Evolutionary conservation across 2,113 vertebrate genomes (phyloP).

Genomic region (Nestor notabilis): DNA sequence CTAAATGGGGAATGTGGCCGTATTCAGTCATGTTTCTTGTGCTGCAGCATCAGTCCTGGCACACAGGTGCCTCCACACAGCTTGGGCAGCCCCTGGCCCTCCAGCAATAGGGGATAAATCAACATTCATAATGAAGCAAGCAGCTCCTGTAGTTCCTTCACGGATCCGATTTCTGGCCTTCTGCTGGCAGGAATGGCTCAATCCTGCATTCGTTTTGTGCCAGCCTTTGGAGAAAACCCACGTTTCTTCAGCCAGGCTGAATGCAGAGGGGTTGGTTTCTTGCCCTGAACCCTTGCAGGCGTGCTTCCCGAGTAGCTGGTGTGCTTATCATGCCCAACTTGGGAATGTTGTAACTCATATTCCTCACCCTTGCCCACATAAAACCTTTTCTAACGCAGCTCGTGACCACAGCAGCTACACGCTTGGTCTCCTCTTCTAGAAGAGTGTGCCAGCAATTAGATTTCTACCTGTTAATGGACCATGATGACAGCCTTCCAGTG

Average conservation of each 20-base stretch:
- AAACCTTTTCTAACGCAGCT: background rate
- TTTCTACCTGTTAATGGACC: background rate
- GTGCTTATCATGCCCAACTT: accelerated
- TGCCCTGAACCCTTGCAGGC: background rate
- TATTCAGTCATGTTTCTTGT: background rate
- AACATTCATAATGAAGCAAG: background rate
- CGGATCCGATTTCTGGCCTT: background rate
- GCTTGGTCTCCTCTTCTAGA: background rate
- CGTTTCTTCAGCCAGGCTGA: background rate
- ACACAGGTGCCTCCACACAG: background rate
- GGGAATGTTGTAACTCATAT: accelerated
- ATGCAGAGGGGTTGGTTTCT: background rate
- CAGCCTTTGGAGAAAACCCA: background rate
- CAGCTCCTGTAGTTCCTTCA: background rate
- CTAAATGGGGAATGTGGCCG: constrained; percentile 4
- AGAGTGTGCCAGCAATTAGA: background rate
- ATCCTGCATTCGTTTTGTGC: background rate
- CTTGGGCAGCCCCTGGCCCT: background rate
- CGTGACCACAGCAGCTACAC: background rate
- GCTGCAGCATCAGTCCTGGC: background rate
- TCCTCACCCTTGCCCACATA: background rate
- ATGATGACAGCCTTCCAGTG: background rate
- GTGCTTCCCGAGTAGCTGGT: accelerated
- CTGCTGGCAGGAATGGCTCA: background rate
- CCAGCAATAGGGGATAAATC: background rate